Evolutionary conservation across 2,797 vertebrate species (phyloP).

Genomic region (Arvicola amphibius): DNA sequence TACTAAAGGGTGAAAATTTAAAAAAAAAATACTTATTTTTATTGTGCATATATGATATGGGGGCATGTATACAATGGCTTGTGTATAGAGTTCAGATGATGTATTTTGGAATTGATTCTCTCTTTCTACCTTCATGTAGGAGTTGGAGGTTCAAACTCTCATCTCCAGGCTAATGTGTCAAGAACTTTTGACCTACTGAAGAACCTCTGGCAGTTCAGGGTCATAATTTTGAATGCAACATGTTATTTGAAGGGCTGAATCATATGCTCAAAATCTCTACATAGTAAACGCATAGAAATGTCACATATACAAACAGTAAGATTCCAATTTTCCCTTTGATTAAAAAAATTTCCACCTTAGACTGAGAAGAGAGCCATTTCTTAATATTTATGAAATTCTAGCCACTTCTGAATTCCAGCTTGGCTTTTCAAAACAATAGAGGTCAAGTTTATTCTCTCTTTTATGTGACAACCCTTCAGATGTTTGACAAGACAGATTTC

Average conservation of each 20-base stretch:
- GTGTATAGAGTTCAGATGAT: too few relatives aligned
- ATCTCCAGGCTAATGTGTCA: neutral
- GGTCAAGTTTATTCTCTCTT: neutral
- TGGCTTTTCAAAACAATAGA: conserved; percentile 27
- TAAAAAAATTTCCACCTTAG: neutral
- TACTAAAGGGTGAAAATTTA: too few relatives aligned
- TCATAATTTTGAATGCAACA: conserved; percentile 26
- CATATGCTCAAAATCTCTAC: neutral
- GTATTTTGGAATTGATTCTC: neutral
- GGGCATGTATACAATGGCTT: too few relatives aligned
- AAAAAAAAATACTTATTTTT: too few relatives aligned
- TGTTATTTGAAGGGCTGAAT: neutral
- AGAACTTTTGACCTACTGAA: neutral
- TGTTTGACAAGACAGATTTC: conserved; percentile 16
- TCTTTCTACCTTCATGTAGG: neutral
- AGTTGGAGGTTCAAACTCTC: neutral
- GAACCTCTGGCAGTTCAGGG: neutral
- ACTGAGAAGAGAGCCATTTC: neutral
- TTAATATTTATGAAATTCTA: conserved; percentile 11
- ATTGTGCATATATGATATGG: too few relatives aligned
- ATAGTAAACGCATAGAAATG: neutral
- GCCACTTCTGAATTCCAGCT: neutral
- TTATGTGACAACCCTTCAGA: neutral
- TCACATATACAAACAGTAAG: neutral
- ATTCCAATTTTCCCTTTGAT: neutral